Evolutionary conservation across 1,140 invertebrate species (phyloP).

Genomic region (Calephelis nemesis): DNA sequence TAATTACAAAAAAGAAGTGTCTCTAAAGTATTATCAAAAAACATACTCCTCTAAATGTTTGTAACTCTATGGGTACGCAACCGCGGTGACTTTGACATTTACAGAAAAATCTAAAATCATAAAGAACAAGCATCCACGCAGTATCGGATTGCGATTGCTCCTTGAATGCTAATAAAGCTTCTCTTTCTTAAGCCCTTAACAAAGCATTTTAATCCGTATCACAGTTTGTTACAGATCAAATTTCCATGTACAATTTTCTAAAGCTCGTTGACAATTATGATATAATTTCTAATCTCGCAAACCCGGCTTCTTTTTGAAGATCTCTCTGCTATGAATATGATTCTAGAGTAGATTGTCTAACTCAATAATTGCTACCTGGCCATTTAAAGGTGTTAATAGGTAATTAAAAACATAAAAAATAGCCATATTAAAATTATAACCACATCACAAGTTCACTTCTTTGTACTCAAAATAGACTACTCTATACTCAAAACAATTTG

Average conservation of each 20-base stretch:
- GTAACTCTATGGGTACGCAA: constrained; percentile 34
- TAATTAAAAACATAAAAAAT: no score
- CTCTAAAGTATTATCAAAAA: neutral
- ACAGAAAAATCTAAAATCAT: constrained; percentile 71
- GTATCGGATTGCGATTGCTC: constrained; percentile 64
- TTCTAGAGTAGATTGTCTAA: no score
- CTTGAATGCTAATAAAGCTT: constrained; percentile 56
- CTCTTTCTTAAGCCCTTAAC: constrained; percentile 31
- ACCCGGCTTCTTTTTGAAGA: neutral
- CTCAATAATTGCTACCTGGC: no score
- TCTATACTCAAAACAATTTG: no score
- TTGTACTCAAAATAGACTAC: no score
- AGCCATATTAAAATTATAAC: no score
- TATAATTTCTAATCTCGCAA: neutral
- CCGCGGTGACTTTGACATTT: constrained; percentile 65
- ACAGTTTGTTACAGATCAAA: neutral
- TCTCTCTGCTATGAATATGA: neutral
- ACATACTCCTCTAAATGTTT: constrained; percentile 20
- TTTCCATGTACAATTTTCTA: neutral
- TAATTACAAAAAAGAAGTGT: no score
- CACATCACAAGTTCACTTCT: no score
- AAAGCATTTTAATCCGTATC: constrained; percentile 26
- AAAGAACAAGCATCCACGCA: constrained; percentile 54
- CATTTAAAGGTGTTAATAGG: no score
- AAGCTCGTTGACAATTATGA: constrained; percentile 5